Evolutionary conservation across 2,797 vertebrate genomes (phyloP), one percentile per base, ranked within the genome.

Genomic region (Enteromius fasciolatus): DNA sequence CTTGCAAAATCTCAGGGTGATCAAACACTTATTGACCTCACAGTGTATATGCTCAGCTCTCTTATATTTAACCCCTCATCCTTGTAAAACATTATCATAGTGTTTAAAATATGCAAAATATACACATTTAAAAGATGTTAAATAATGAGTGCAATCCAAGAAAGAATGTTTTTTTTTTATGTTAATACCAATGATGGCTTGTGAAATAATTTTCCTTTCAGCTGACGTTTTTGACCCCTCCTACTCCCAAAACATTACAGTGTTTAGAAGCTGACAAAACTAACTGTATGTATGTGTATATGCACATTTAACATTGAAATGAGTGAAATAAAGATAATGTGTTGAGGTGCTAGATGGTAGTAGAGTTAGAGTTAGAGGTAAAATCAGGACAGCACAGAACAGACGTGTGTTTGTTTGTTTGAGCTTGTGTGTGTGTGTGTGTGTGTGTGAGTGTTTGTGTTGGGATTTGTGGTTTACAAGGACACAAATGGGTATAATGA

Each of bases 371-470:
- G 23, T 11, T 61, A 3, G 5, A 61, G 59, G 59, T 61, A 15
- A 61, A 61, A 61, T 61, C 59, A 61, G 57, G 25, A 61, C 4
- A 15, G 57, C 23, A 25, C 23, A 61, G 59, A 61, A 36, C 33
- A 36, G 33, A 36, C 28, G 39, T 15, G 59, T 63, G 28, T 64
- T 48, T 78, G 78, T 77, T 25, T 85, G 72, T 73, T 46, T 75
- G 5, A 39, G 12, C 15, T 46, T 12, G 28, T 57, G 59, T 83
- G 61, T 39, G 75, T 83, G 81, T 86, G 72, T 84, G 84, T 17
- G 6, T 64, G 59, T 18, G 57, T 83, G 85, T 7, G 50, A 73
- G 31, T n/a, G 31, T 54, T 78, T 46, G 54, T 66, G 28, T 31
- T 31, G 31, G 31, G 31, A 31, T 31, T 31, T 31, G 31, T 31